A percentile compares a stretch with the other conserved stretches of the same genome.
These are phyloP conservation scores for Amniataba percoides DNA, from an alignment of 2,797 vertebrate species.

Conservation along the genomic window DNA sequence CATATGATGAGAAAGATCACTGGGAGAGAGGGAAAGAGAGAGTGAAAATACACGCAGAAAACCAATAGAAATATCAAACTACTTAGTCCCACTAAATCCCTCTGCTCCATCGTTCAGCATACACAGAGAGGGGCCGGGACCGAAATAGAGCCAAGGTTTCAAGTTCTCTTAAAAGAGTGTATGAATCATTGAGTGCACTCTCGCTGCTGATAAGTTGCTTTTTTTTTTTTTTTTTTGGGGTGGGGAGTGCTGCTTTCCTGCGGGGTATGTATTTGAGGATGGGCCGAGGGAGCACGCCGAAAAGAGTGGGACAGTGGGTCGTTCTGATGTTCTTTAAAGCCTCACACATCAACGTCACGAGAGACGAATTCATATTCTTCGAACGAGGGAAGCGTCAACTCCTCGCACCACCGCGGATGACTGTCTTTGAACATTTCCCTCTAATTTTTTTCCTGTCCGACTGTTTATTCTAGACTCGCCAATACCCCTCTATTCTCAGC, in stretches of 20 bases:
- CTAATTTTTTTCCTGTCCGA: neutral
- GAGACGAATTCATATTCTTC: conserved; percentile 32
- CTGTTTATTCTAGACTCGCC: conserved; percentile 25
- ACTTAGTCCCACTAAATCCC: conserved; percentile 82
- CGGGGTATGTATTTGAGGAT: conserved; percentile 55
- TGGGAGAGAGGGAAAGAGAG: conserved; percentile 69
- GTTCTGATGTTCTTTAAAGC: conserved; percentile 51
- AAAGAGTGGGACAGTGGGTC: conserved; percentile 47
- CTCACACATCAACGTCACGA: conserved; percentile 28
- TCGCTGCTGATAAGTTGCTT: conserved; percentile 72
- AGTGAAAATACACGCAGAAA: conserved; percentile 77
- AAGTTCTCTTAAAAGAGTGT: conserved; percentile 81
- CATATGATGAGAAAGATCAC: conserved; percentile 84
- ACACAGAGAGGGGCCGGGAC: conserved; percentile 67
- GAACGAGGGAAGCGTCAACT: conserved; percentile 24
- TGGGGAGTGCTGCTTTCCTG: conserved; percentile 51
- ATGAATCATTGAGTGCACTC: conserved; percentile 84
- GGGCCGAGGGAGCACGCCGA: conserved; percentile 37
- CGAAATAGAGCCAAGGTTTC: conserved; percentile 83
- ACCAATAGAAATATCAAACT: conserved; percentile 86
- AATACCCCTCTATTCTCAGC: conserved; percentile 18
- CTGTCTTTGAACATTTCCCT: conserved; percentile 11
- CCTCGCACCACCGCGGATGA: conserved; percentile 15
- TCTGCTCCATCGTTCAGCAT: conserved; percentile 70
- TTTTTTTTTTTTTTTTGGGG: conserved; percentile 39